Percentiles rank a stretch among this genome's conserved stretches.
These are phyloP conservation scores for Gallirallus australis DNA, from an alignment of 2,797 vertebrate species.

Conservation along the genomic window DNA sequence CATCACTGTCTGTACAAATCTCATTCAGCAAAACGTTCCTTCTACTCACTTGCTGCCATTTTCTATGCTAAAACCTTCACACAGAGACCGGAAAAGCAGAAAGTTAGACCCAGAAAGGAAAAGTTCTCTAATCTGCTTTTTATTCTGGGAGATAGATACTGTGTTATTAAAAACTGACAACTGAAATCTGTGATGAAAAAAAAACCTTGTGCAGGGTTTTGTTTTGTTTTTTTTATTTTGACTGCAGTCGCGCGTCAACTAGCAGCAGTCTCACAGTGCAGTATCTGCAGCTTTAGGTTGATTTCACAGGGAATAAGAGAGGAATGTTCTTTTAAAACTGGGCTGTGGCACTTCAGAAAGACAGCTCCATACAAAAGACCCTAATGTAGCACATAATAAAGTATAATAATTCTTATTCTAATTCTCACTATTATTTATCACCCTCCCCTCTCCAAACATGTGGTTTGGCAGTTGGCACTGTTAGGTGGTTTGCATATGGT, in stretches of 20 bases:
- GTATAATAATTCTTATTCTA: not conserved
- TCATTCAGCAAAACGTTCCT: not conserved
- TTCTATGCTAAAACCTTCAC: not conserved
- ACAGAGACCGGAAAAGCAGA: not conserved
- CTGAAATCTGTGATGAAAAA: not conserved
- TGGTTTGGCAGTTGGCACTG: not conserved
- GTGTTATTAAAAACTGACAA: not conserved
- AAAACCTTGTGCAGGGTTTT: accelerated
- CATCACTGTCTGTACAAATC: not conserved
- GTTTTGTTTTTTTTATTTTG: not conserved
- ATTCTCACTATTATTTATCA: not conserved
- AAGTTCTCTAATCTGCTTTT: not conserved
- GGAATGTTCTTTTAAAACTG: not conserved
- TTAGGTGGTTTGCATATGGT: not conserved
- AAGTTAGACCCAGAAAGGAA: not conserved
- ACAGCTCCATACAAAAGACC: not conserved
- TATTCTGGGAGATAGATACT: not conserved
- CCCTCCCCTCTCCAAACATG: accelerated
- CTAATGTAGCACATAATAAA: not conserved
- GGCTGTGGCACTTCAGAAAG: not conserved
- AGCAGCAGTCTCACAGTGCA: not conserved
- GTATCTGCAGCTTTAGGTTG: not conserved
- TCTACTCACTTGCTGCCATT: not conserved
- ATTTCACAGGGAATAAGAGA: not conserved
- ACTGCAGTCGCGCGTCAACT: not conserved